phyloP scores from a whole-genome alignment of 1,140 invertebrate species.

The Phenacoccus solenopsis region DNA sequence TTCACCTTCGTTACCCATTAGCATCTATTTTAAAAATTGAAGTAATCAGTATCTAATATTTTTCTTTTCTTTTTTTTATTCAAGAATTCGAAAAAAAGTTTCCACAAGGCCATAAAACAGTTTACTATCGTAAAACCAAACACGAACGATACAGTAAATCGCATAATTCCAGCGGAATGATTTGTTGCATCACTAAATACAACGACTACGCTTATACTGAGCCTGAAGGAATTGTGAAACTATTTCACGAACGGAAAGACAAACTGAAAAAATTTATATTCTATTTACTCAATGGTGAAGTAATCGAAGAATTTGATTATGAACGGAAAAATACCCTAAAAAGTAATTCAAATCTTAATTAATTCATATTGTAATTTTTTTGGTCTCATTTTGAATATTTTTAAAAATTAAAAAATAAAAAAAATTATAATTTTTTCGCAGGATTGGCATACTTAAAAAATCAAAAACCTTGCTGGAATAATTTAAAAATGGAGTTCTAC shows the following conservation, averaged over 20 bases:
- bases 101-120: neutral
- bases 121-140: neutral
- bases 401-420: too few relatives aligned
- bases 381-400: too few relatives aligned
- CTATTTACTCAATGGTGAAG: neutral
- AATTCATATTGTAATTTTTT: too few relatives aligned
- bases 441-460: neutral
- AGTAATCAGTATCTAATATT: too few relatives aligned
- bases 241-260: neutral
- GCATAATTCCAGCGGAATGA: neutral
- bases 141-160: neutral
- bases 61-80: neutral
- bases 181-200: neutral
- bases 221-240: neutral
- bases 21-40: too few relatives aligned
- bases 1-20: too few relatives aligned
- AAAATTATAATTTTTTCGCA: neutral
- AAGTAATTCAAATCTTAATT: too few relatives aligned
- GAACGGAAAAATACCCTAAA: neutral
- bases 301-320: neutral
- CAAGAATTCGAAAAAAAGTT: neutral
- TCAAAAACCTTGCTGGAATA: neutral
- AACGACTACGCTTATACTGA: neutral
- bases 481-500: conserved; percentile 1
- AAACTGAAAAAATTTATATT: neutral